Evolutionary conservation across 2,797 vertebrate species (phyloP).

Genomic region (Fistularia tabacaria): DNA sequence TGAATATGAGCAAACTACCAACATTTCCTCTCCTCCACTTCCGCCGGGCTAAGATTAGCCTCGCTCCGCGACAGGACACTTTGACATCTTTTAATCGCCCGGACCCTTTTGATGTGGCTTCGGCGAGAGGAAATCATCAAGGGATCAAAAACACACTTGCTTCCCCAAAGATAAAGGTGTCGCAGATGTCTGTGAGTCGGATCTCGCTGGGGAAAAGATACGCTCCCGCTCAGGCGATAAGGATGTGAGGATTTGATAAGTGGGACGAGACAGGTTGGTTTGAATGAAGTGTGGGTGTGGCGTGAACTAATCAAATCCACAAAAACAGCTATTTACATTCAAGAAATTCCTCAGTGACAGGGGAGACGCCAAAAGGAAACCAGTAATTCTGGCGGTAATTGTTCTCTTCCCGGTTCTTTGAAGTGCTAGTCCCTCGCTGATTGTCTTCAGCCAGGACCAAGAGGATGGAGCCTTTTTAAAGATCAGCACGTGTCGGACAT

Average conservation of each 20-base stretch:
- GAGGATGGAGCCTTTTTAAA: constrained; percentile 7
- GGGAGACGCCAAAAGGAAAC: constrained; percentile 47
- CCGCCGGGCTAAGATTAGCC: constrained; percentile 51
- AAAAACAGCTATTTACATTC: constrained; percentile 40
- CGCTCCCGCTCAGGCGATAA: constrained; percentile 31
- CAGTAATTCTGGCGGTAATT: constrained; percentile 46
- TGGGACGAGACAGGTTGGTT: constrained; percentile 23
- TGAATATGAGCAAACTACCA: constrained; percentile 29
- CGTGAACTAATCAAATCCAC: constrained; percentile 33
- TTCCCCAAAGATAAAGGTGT: constrained; percentile 40
- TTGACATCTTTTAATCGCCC: constrained; percentile 39
- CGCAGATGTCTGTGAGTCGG: constrained; percentile 36
- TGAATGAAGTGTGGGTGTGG: constrained; percentile 27
- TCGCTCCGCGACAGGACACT: constrained; percentile 38
- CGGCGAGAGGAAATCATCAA: constrained; percentile 58
- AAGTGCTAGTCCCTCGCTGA: constrained; percentile 22
- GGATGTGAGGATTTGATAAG: constrained; percentile 12
- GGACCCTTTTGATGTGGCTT: constrained; percentile 57
- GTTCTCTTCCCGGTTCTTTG: constrained; percentile 35
- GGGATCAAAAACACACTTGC: constrained; percentile 45
- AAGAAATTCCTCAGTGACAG: constrained; percentile 35
- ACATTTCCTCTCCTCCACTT: constrained; percentile 37
- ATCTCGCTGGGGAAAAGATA: constrained; percentile 27
- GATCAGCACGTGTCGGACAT: background rate
- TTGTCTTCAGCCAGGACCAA: constrained; percentile 2